A percentile compares a stretch with the other conserved stretches of the same genome.
Evolutionary conservation across 2,113 vertebrate species (phyloP).

Genomic region (Paralichthys olivaceus): DNA sequence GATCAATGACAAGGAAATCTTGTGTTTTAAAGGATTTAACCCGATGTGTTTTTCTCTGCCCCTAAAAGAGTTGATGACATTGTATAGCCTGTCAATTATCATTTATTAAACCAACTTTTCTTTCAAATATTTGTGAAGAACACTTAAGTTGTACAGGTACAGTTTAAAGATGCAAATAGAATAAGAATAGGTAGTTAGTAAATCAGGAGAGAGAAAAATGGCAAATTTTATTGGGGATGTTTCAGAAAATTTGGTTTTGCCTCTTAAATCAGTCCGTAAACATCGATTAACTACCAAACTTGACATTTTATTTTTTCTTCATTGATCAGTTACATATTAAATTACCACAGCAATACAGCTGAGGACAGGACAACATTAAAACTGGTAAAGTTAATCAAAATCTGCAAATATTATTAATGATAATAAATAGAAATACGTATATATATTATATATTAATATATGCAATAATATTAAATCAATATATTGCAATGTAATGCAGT

Average conservation of each 20-base stretch:
- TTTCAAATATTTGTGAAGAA: background rate
- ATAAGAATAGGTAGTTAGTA: background rate
- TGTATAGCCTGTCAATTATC: too few species aligned
- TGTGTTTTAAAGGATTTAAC: too few species aligned
- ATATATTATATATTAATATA: too few species aligned
- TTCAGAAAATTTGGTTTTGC: background rate
- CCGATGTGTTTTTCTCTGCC: too few species aligned
- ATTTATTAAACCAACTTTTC: background rate
- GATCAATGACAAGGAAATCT: too few species aligned
- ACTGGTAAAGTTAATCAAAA: background rate
- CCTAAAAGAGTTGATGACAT: too few species aligned
- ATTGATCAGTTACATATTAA: background rate
- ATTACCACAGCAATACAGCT: background rate
- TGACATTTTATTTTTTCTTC: background rate
- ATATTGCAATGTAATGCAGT: background rate
- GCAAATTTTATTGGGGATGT: background rate
- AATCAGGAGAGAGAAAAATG: background rate
- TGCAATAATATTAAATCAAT: background rate
- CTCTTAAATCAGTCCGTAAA: background rate
- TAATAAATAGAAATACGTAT: background rate
- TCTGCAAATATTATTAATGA: background rate
- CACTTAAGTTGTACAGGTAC: background rate
- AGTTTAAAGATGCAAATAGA: background rate
- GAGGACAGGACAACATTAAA: background rate
- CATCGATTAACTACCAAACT: too few species aligned